Evolutionary conservation across 1,140 invertebrate genomes (phyloP).

Genomic region (Glossosoma conforme): DNA sequence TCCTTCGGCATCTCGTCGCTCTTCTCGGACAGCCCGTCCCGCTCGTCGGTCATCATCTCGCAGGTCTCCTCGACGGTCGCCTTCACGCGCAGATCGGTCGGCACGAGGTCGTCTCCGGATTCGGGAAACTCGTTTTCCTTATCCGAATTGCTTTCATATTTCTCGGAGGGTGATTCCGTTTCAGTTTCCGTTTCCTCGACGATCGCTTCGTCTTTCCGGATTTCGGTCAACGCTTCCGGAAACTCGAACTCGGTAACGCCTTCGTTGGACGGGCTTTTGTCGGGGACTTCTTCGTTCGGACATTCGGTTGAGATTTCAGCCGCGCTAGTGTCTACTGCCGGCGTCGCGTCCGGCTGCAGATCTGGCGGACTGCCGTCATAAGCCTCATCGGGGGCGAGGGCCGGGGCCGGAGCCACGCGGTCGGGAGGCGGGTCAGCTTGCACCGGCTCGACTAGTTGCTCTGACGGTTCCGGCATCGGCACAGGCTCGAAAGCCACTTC

Average conservation of each 20-base stretch:
- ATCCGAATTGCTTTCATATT: constrained; percentile 35
- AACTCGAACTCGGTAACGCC: neutral
- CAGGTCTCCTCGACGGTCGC: constrained; percentile 18
- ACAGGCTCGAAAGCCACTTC: constrained; percentile 29
- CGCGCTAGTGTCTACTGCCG: neutral
- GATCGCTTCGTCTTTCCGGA: constrained; percentile 20
- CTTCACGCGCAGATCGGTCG: constrained; percentile 48
- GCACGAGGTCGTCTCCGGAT: constrained; percentile 37
- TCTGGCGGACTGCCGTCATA: too few relatives aligned
- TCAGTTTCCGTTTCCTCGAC: constrained; percentile 23
- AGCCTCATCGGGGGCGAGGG: too few relatives aligned
- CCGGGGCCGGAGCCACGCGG: too few relatives aligned
- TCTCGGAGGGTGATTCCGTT: constrained; percentile 25
- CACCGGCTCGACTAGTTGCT: too few relatives aligned
- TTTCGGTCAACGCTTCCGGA: neutral
- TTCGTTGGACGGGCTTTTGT: neutral
- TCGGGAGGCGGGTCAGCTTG: too few relatives aligned
- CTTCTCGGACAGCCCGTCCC: constrained; percentile 41
- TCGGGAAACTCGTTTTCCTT: constrained; percentile 17
- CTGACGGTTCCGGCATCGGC: neutral
- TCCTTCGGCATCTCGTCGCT: constrained; percentile 55
- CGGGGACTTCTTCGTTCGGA: neutral
- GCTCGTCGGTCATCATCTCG: constrained; percentile 37
- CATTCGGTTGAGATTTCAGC: too few relatives aligned
- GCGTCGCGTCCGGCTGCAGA: neutral